Percentiles rank a stretch among this genome's conserved stretches.
Evolutionary conservation across 2,888 invertebrate species (phyloP).

Genomic region (Nineta flava): DNA sequence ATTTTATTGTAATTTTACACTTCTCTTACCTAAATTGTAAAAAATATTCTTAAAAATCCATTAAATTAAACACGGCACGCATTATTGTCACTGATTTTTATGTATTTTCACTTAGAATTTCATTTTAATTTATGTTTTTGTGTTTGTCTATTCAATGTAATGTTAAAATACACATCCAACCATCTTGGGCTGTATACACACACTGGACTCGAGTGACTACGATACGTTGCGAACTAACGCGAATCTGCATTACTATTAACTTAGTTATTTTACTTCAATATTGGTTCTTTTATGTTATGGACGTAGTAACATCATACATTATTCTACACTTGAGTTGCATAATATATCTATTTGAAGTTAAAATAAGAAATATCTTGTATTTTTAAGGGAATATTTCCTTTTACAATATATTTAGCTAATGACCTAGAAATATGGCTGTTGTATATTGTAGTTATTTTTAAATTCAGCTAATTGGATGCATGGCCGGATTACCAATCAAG

Average conservation of each 20-base stretch:
- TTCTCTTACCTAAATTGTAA: slow-evolving; percentile 5
- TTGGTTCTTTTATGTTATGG: slow-evolving; percentile 6
- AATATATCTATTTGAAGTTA: no score
- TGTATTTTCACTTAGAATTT: slow-evolving; percentile 4
- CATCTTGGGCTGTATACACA: slow-evolving; percentile 1
- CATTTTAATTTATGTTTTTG: not conserved
- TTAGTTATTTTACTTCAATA: not conserved
- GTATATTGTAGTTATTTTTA: no score
- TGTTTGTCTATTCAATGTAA: not conserved
- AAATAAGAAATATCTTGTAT: no score
- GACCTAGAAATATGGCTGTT: no score
- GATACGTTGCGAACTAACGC: not conserved
- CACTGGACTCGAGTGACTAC: not conserved
- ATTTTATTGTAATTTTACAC: not conserved
- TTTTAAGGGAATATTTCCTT: no score
- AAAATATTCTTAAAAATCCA: slow-evolving; percentile 19
- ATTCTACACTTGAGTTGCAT: no score
- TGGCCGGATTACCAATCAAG: no score
- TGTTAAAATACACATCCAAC: slow-evolving; percentile 1
- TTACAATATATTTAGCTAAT: no score
- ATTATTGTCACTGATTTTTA: slow-evolving; percentile 26
- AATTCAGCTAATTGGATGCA: no score
- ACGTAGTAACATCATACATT: no score
- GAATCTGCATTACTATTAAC: not conserved
- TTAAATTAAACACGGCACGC: slow-evolving; percentile 21